Percentiles rank a stretch among this genome's conserved stretches.
phyloP scores from a whole-genome alignment of 1,140 invertebrate species.

The Oreohelix idahoensis region DNA sequence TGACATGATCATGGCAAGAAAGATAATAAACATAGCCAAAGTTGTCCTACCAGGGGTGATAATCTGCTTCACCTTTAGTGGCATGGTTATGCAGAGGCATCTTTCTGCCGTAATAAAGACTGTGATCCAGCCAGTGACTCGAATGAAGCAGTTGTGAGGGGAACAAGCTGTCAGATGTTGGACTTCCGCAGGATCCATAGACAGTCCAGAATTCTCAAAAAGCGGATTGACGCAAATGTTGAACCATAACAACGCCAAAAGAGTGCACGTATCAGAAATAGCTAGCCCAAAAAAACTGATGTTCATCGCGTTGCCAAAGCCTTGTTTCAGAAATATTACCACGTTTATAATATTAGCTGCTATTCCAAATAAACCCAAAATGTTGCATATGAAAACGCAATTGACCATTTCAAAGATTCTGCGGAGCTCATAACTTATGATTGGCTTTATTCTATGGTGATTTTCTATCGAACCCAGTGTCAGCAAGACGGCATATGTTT shows the following conservation, averaged over 20 bases:
- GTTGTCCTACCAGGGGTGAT: conserved; percentile 2
- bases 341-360: conserved; percentile 18
- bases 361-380: conserved; percentile 9
- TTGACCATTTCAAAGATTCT: neutral
- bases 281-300: conserved; percentile 11
- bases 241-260: conserved; percentile 2
- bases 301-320: conserved; percentile 2
- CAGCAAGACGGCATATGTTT: neutral
- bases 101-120: conserved; percentile 21
- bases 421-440: neutral
- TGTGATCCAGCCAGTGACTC: conserved; percentile 25
- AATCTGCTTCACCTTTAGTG: conserved; percentile 11
- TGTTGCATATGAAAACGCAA: conserved; percentile 10
- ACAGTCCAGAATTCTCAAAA: neutral
- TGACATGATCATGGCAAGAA: neutral
- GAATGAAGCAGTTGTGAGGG: conserved; percentile 3
- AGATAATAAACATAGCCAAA: neutral
- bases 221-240: conserved; percentile 17
- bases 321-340: neutral
- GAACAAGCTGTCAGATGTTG: conserved; percentile 8
- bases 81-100: conserved; percentile 17
- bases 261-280: neutral
- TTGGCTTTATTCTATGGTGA: neutral
- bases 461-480: neutral
- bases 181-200: conserved; percentile 5